Conservation (phyloP, 2,888 invertebrate species). For the Margaritifera margaritifera region DNA sequence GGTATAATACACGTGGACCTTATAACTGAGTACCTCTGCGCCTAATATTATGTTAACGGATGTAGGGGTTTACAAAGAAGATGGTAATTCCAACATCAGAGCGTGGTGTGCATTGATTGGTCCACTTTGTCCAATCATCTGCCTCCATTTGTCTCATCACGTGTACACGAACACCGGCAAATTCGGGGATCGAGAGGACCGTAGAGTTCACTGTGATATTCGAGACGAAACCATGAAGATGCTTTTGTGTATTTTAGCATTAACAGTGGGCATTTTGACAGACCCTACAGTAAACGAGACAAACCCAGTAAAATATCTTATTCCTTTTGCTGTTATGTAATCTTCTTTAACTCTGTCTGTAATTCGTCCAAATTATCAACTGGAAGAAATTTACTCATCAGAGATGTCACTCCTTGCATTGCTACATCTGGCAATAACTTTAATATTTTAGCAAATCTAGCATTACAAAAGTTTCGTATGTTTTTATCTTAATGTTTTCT, state of each 20-base stretch:
- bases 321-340: no score
- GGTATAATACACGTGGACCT: no score
- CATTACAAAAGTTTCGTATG: no score
- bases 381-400: no score
- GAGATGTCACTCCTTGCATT: no score
- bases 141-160: conserved; percentile 65
- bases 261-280: conserved; percentile 45
- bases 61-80: conserved; percentile 13
- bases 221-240: conserved; percentile 35
- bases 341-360: no score
- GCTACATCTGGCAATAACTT: no score
- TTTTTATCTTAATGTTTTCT: no score
- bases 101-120: conserved; percentile 67
- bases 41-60: conserved; percentile 8
- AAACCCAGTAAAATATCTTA: no score
- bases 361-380: no score
- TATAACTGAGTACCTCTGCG: neutral
- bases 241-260: conserved; percentile 39
- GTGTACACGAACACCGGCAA: conserved; percentile 50
- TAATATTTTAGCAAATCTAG: no score
- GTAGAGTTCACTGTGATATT: conserved; percentile 29
- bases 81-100: conserved; percentile 45
- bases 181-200: conserved; percentile 16
- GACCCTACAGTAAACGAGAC: conserved; percentile 63
- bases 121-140: conserved; percentile 55